phyloP scores from a whole-genome alignment of 2,888 invertebrate species.

The Drosophila nr. medialis region DNA sequence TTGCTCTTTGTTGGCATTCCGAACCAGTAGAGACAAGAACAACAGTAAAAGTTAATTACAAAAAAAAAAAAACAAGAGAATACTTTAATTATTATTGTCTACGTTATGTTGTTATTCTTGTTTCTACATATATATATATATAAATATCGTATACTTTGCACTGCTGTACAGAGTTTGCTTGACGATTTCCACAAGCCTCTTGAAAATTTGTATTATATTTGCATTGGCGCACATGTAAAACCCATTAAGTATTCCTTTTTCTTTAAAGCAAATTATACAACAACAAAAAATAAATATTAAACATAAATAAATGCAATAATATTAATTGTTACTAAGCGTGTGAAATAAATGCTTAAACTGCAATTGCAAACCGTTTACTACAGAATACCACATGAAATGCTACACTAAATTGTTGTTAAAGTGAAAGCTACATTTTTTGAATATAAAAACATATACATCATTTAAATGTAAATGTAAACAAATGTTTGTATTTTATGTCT shows the following conservation, averaged over 20 bases:
- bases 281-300: slow-evolving; percentile 14
- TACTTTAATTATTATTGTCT: slow-evolving; percentile 51
- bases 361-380: slow-evolving; percentile 23
- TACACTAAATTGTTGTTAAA: slow-evolving; percentile 67
- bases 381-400: slow-evolving; percentile 34
- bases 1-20: slow-evolving; percentile 73
- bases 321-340: slow-evolving; percentile 47
- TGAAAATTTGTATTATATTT: slow-evolving; percentile 67
- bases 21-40: slow-evolving; percentile 40
- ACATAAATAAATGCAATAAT: slow-evolving; percentile 50
- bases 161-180: slow-evolving; percentile 71
- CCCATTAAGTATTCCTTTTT: slow-evolving; percentile 73
- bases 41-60: slow-evolving; percentile 38
- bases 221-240: slow-evolving; percentile 55
- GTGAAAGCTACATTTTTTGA: slow-evolving; percentile 62
- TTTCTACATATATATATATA: slow-evolving; percentile 27
- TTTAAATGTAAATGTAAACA: slow-evolving; percentile 34
- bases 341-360: slow-evolving; percentile 36
- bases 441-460: slow-evolving; percentile 48
- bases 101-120: slow-evolving; percentile 69
- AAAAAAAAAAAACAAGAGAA: slow-evolving; percentile 15
- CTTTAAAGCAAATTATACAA: slow-evolving; percentile 38
- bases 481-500: background rate
- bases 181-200: slow-evolving; percentile 47
- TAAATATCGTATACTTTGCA: slow-evolving; percentile 35